These are phyloP conservation scores for Pangasianodon hypophthalmus DNA, from an alignment of 2,113 vertebrate species.

Conservation along the genomic window DNA sequence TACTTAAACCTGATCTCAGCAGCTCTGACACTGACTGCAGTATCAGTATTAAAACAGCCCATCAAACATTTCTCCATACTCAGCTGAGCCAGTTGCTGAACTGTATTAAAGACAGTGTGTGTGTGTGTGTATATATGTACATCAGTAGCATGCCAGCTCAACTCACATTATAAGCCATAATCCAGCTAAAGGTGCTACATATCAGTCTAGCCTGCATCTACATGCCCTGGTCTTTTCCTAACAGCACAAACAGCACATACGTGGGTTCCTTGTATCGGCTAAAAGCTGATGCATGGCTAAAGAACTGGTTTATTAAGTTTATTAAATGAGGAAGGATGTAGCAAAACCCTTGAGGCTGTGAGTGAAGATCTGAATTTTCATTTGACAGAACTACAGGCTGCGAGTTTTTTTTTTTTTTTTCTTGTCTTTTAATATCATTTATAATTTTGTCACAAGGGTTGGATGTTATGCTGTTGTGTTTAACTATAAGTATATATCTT, in stretches of 20 bases:
- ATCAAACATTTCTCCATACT: neutral
- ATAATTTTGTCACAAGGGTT: constrained; percentile 49
- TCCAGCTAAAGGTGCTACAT: constrained; percentile 41
- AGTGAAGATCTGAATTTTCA: constrained; percentile 12
- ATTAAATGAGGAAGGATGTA: neutral
- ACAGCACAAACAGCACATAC: neutral
- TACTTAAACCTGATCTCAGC: neutral
- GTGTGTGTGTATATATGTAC: neutral
- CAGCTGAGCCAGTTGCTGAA: constrained; percentile 22
- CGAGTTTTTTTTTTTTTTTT: constrained; percentile 22
- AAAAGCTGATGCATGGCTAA: neutral
- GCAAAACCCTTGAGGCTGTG: neutral
- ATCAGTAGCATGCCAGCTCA: constrained; percentile 22
- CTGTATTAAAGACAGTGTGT: neutral
- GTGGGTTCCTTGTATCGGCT: neutral
- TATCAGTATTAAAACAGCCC: constrained; percentile 9
- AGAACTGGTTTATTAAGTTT: neutral
- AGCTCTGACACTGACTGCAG: neutral
- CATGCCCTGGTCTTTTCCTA: neutral
- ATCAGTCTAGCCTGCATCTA: neutral
- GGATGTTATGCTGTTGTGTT: constrained; percentile 7
- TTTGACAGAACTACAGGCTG: neutral
- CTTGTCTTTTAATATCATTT: constrained; percentile 44
- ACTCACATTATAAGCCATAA: constrained; percentile 46
- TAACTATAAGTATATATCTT: constrained; percentile 31